Conservation (phyloP, 2,888 invertebrate genomes). For the Steinernema hermaphroditum region DNA sequence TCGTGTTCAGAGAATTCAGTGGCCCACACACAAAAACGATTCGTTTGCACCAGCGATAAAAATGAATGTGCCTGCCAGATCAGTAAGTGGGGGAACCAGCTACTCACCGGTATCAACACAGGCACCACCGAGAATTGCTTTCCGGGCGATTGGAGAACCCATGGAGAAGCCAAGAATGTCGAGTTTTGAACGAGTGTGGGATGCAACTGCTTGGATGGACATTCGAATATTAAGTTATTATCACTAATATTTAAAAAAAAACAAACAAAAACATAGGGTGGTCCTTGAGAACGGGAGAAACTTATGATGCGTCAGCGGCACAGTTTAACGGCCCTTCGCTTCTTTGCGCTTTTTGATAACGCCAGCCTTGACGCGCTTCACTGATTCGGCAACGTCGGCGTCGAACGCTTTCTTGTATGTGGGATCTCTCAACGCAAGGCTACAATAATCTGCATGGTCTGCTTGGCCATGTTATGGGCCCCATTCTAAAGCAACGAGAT, state of each 20-base stretch:
- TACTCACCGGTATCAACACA: slow-evolving; percentile 60
- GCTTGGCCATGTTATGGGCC: too few relatives aligned
- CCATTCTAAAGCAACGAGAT: too few relatives aligned
- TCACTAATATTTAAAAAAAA: slow-evolving; percentile 25
- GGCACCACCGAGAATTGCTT: slow-evolving; percentile 51
- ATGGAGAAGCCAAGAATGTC: slow-evolving; percentile 63
- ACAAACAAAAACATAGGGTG: neutral
- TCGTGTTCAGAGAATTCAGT: too few relatives aligned
- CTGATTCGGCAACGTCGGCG: too few relatives aligned
- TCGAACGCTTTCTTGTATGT: too few relatives aligned
- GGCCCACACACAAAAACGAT: slow-evolving; percentile 60
- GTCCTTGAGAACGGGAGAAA: too few relatives aligned
- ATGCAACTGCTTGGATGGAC: slow-evolving; percentile 59
- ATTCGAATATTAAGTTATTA: slow-evolving; percentile 47
- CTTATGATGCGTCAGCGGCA: too few relatives aligned
- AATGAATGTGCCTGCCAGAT: slow-evolving; percentile 56
- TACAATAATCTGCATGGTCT: too few relatives aligned
- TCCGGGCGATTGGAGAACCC: slow-evolving; percentile 61
- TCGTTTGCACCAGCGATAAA: slow-evolving; percentile 61
- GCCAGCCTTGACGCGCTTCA: too few relatives aligned
- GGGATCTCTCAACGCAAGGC: too few relatives aligned
- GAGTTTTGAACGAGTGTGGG: slow-evolving; percentile 56
- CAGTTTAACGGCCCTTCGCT: too few relatives aligned
- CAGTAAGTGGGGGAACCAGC: slow-evolving; percentile 56
- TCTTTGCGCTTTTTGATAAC: too few relatives aligned